Base-by-base conservation (phyloP, 2,797 vertebrate genomes). In the Chaetophractus vellerosus region DNA sequence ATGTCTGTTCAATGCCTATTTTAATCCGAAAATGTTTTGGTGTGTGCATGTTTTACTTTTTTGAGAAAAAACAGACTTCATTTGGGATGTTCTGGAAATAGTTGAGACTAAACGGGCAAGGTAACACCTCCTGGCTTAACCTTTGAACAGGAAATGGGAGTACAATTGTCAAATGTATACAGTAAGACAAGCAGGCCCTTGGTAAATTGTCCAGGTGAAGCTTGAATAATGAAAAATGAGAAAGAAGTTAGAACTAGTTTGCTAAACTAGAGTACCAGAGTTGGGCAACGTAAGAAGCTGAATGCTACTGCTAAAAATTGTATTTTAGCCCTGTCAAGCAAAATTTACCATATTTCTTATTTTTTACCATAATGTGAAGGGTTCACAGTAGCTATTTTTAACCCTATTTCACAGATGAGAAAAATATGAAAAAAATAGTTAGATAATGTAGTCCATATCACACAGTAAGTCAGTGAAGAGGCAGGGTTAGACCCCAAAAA, bases 21-120 rank as follows among this genome's bases (percentile, higher is more conserved):
- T 92, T 81, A 93, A 97, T 84, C 95, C 76, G 59, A 79, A 87
- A 93, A 66, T 90, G 75, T 76, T 80, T 90, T 76, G 38, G 45
- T 87, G 69, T 82, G 48, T 48, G 12, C 78, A 38, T 76, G 26
- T 69, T 92, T 95, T 82, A 74, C 94, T 95, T 88, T 71, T 93
- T 94, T 86, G 79, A 94, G 86, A 33, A 87, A 88, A 92, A 96
- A 57, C 26, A 92, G 41, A 45, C 18, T 93, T 68, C 79, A 59
- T 90, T 91, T 75, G 48, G 69, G 72, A 87, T 91, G 52, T 59
- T 96, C 80, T 88, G 81, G 91, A 86, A 94, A 87, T 52, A 74
- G 24, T 94, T 93, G 75, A 86, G 64, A 89, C 48, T 95, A 69
- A 89, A 88, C 45, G n/a, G 72, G 16, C n/a, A 63, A 79, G 16